Evolutionary conservation across 2,888 invertebrate species (phyloP), one percentile per base, ranked within the genome.

Genomic region (Lymantria monacha): DNA sequence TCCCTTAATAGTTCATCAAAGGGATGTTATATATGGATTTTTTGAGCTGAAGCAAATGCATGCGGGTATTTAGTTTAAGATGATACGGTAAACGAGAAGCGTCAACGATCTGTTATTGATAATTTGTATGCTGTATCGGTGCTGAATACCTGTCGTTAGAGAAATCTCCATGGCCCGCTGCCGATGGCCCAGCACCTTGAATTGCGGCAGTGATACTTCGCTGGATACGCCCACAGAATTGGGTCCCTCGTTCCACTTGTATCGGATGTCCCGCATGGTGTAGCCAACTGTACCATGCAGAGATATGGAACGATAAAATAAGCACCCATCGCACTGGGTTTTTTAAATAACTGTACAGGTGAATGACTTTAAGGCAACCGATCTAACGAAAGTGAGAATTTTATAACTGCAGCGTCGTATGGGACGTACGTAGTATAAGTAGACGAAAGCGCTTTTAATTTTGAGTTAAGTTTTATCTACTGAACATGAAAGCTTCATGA

Each of bases 181-280:
- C 81, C 97, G 96, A 93, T 97, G 97, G 84, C 98, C 98, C 92
- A 98, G 95, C 92, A 98, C 97, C 94, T 97, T 97, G 95, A 98
- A 98, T 94, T 98, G 98, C 92, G 98, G 98, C 91, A 98, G 95
- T 83, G 97, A 97, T 92, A 98, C 97, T 93, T 97, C 97, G 92
- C 96, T 96, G 93, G 97, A 97, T 85, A 98, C 97, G 92, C 97
- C 97, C 91, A 98, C 97, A 89, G 97, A 97, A 93, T 96, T 96
- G 85, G 96, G 96, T 80, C 97, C 97, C 92, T 97, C 97, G 94
- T 97, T 97, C 98, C 98, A 98, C 92, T 96, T 97, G 95, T 98
- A 98, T 86, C 97, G 95, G 94, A 97, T 97, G 95, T 98, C 97
- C 93, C 96, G 94, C 97, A 97, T 97, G 92, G 97, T 97, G 95